phyloP scores from a whole-genome alignment of 2,113 vertebrate species.

The Silurus asotus region DNA sequence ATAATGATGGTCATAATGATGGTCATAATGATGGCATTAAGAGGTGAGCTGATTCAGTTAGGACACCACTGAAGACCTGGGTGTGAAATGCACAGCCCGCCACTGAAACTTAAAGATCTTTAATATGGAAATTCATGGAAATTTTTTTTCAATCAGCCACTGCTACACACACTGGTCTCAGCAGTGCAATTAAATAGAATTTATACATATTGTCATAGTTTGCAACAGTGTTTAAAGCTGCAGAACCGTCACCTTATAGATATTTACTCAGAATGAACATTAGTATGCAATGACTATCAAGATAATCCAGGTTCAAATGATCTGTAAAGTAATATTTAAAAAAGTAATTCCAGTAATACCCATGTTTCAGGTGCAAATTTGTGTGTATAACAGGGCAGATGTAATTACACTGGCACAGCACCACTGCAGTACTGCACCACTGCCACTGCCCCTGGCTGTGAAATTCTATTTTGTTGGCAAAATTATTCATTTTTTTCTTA shows the following conservation, averaged over 20 bases:
- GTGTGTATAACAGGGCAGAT: background rate
- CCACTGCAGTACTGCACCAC: background rate
- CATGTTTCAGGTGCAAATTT: background rate
- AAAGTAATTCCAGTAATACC: background rate
- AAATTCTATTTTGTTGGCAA: background rate
- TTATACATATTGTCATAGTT: background rate
- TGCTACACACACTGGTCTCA: background rate
- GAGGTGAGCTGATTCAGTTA: no score
- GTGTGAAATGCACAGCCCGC: no score
- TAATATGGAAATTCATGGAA: background rate
- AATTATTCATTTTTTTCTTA: slow-evolving; percentile 10
- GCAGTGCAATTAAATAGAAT: background rate
- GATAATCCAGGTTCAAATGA: background rate
- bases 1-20: no score
- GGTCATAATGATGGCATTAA: no score
- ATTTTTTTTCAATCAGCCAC: background rate
- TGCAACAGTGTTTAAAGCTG: background rate
- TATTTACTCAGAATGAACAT: background rate
- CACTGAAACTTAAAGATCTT: no score
- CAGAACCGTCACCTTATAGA: background rate
- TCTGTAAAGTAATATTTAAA: background rate
- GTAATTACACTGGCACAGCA: background rate
- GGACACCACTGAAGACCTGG: no score
- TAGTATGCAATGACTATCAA: no score
- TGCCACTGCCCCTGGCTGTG: background rate